These are phyloP conservation scores for Ephydatia muelleri DNA, from an alignment of 37 sponge, comb jelly and placozoan genomes.

Conservation along the genomic window DNA sequence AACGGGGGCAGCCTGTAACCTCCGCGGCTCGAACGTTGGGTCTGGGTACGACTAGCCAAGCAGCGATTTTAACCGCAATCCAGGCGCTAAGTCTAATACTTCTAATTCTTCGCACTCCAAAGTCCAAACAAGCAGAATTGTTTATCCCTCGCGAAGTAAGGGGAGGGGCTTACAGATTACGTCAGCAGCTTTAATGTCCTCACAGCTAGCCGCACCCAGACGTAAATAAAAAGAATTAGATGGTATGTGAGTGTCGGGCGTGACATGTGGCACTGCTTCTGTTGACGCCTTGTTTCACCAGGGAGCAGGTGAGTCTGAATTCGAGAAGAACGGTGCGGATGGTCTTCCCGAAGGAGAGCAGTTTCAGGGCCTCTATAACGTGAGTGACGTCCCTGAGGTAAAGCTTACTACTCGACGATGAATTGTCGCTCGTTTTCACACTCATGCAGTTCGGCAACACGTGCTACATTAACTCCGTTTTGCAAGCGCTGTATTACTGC, in stretches of 20 bases:
- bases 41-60: too few relatives aligned
- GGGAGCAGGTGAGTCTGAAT: slow-evolving; percentile 43
- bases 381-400: slow-evolving; percentile 14
- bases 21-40: too few relatives aligned
- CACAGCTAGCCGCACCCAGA: neutral
- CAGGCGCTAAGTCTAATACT: too few relatives aligned
- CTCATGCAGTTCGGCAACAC: slow-evolving; percentile 91
- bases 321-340: slow-evolving; percentile 30
- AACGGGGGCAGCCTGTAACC: too few relatives aligned
- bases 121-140: too few relatives aligned
- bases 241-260: neutral
- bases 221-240: neutral
- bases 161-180: neutral
- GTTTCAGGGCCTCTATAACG: slow-evolving; percentile 69
- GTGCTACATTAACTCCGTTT: slow-evolving; percentile 97
- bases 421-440: neutral
- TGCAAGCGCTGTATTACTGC: slow-evolving; percentile 96
- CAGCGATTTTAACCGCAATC: too few relatives aligned
- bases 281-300: slow-evolving; percentile 6
- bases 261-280: neutral
- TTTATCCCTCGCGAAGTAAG: too few relatives aligned
- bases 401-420: neutral
- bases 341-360: slow-evolving; percentile 49
- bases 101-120: too few relatives aligned
- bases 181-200: neutral